Base-by-base conservation (phyloP, 1,140 invertebrate genomes). In the Myzus persicae region DNA sequence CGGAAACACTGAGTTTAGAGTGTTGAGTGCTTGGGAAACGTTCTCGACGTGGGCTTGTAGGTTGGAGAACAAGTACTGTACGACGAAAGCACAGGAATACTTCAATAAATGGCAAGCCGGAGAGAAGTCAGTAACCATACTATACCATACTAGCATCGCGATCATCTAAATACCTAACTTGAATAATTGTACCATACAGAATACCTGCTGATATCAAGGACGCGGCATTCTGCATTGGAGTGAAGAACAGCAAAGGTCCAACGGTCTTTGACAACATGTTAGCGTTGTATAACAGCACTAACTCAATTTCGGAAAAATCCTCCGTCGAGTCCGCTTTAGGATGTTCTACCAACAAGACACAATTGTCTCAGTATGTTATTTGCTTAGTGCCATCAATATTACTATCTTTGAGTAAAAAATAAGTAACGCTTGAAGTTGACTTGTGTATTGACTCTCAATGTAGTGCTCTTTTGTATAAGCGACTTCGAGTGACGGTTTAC, bases 121-220 rank as follows among this genome's bases (percentile, higher is more conserved):
- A 14, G 26, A 76, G 4, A 44, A 44, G 90, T 91, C 26, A 51
- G 89, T 40, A 54, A 87, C 11, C n/a, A 18, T 54, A 67, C 8
- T 24, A 54, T 54, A 48, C 48, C 24, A 51, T 67, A n/a, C 59
- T 18, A 67, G 59, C 11, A n/a, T 31, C 22, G n/a, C 6, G 46
- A 82, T n/a, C 24, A 2, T 85, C 20, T 0, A 9, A 89, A 59
- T 54, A 31, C 2, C 40, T 89, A 18, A 48, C 8, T 20, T 36
- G 31, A 38, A 26, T 88, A n/a, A 54, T 36, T 85, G 8, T 84
- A 14, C 42, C 14, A 8, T 54, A 5, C 42, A 94, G 94, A 46
- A 91, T 94, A 44, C 42, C 81, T 46, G 85, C 92, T 4, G 89
- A 94, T 46, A 91, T 94, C 38, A 94, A 94, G 82, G 90, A 91